These are phyloP conservation scores for Chromobotia macracanthus DNA, from an alignment of 2,797 vertebrate species.

Conservation along the genomic window DNA sequence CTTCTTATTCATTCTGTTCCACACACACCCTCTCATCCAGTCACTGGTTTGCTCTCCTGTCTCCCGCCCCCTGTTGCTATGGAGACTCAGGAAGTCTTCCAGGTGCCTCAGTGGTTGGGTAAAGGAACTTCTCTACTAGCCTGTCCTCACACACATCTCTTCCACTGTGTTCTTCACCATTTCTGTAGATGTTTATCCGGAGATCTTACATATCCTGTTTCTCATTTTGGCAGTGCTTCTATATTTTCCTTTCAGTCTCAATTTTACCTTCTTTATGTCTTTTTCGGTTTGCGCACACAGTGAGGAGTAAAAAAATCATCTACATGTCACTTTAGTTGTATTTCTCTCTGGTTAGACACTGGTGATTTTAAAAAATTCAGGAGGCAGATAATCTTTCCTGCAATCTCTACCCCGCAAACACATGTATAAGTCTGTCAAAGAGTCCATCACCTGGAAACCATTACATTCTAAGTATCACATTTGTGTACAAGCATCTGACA, in stretches of 20 bases:
- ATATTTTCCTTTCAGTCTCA: too few species aligned
- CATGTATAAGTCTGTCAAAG: background rate
- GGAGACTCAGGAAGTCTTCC: conserved; percentile 59
- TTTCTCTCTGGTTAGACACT: background rate
- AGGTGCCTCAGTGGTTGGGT: conserved; percentile 48
- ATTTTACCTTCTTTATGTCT: too few species aligned
- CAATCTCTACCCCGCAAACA: background rate
- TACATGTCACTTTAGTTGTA: background rate
- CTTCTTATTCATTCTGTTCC: conserved; percentile 37
- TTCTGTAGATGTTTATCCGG: background rate
- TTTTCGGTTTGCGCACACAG: too few species aligned
- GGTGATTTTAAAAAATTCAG: background rate
- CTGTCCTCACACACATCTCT: conserved; percentile 6
- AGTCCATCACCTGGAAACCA: background rate
- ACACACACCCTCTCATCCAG: conserved; percentile 42
- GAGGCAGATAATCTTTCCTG: background rate
- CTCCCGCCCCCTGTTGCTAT: conserved; percentile 60
- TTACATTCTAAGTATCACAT: background rate
- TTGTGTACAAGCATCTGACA: background rate
- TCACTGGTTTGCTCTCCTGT: conserved; percentile 19
- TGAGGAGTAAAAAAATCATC: too few species aligned
- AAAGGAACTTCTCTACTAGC: conserved; percentile 38
- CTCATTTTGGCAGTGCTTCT: too few species aligned
- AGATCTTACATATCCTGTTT: too few species aligned
- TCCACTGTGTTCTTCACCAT: background rate